phyloP scores from a whole-genome alignment of 2,113 vertebrate species.

The Penelope pileata region DNA sequence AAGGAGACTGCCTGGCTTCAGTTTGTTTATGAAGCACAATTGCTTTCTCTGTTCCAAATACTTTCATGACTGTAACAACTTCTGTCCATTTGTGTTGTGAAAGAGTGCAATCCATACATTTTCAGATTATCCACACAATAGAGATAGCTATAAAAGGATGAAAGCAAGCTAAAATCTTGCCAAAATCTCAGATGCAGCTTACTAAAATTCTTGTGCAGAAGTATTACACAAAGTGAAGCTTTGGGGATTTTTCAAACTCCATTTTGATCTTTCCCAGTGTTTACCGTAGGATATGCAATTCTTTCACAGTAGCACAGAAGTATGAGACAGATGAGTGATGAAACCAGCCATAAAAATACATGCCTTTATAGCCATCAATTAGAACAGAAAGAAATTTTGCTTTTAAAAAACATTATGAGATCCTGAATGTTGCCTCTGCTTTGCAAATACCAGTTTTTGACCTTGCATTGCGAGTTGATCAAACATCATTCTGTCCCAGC shows the following conservation, averaged over 20 bases:
- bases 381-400: neutral
- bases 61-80: neutral
- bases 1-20: neutral
- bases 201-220: neutral
- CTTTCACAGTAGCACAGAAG: neutral
- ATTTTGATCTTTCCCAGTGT: neutral
- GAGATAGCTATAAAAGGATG: neutral
- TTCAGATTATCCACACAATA: neutral
- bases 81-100: neutral
- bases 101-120: neutral
- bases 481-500: neutral
- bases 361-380: neutral
- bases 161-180: neutral
- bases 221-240: neutral
- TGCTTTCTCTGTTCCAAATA: neutral
- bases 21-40: neutral
- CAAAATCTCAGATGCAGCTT: neutral
- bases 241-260: neutral
- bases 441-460: neutral
- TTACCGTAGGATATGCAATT: neutral
- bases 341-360: neutral
- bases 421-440: neutral
- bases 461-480: neutral
- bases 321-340: neutral
- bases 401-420: neutral